Conservation (phyloP, 1,140 invertebrate species). For the Asbolus verrucosus region DNA sequence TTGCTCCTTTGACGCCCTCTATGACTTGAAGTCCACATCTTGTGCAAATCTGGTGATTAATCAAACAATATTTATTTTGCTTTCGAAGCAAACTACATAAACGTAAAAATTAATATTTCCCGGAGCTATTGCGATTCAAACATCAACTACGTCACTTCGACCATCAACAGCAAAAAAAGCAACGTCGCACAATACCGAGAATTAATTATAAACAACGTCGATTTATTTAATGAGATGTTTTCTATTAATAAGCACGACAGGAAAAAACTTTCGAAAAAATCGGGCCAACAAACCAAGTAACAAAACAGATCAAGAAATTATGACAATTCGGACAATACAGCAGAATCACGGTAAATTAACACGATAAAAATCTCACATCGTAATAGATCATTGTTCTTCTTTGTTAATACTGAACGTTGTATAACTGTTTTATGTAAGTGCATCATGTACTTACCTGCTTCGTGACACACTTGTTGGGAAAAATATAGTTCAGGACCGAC, state of each 20-base stretch:
- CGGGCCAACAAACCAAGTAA: too few relatives aligned
- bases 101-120: neutral
- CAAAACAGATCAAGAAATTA: neutral
- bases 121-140: too few relatives aligned
- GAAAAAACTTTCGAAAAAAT: neutral
- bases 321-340: neutral
- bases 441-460: constrained; percentile 19
- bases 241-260: neutral
- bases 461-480: constrained; percentile 32
- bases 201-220: too few relatives aligned
- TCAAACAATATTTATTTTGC: constrained; percentile 1
- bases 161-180: too few relatives aligned
- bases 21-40: too few relatives aligned
- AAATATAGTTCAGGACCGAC: constrained; percentile 9
- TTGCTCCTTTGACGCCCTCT: neutral
- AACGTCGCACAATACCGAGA: too few relatives aligned
- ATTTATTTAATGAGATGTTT: too few relatives aligned
- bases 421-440: constrained; percentile 35
- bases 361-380: constrained; percentile 18
- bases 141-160: too few relatives aligned
- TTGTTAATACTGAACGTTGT: constrained; percentile 3
- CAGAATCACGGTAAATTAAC: constrained; percentile 6
- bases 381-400: constrained; percentile 35
- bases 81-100: neutral
- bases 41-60: too few relatives aligned